Evolutionary conservation across 2,888 invertebrate genomes (phyloP).

Genomic region (Loripinus fragilis): DNA sequence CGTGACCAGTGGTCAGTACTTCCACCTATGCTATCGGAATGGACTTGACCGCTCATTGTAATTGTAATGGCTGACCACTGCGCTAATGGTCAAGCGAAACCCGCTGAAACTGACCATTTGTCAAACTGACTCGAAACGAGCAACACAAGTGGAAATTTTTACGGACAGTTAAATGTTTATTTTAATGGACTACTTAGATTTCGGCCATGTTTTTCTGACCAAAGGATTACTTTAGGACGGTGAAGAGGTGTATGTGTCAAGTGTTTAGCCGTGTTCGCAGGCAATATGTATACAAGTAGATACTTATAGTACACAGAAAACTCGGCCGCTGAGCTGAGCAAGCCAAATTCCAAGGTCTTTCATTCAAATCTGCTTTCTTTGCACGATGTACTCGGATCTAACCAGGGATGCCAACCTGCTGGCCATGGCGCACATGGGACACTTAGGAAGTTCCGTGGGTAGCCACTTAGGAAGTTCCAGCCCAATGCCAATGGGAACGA

Average conservation of each 20-base stretch:
- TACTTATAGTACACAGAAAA: not conserved
- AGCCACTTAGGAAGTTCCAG: too few species aligned
- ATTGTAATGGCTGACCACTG: slow-evolving; percentile 54
- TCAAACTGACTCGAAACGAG: not conserved
- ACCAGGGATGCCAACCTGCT: not conserved
- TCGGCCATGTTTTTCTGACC: not conserved
- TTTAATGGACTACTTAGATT: not conserved
- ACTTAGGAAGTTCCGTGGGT: not conserved
- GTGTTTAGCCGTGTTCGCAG: not conserved
- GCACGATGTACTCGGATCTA: slow-evolving; percentile 1
- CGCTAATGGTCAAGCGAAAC: slow-evolving; percentile 19
- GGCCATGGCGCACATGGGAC: slow-evolving; percentile 10
- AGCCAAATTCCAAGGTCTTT: not conserved
- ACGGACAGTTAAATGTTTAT: not conserved
- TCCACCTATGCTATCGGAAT: slow-evolving; percentile 41
- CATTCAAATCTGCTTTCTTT: not conserved
- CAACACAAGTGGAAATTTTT: not conserved
- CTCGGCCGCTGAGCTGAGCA: not conserved
- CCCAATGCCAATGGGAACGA: not conserved
- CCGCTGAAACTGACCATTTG: slow-evolving; percentile 9
- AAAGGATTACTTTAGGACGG: not conserved
- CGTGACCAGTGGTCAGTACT: slow-evolving; percentile 46
- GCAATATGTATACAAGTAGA: not conserved
- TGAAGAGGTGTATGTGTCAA: not conserved
- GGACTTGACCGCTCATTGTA: slow-evolving; percentile 53